Conservation (phyloP, 2,888 invertebrate genomes). For the Pristionchus arcanus region DNA sequence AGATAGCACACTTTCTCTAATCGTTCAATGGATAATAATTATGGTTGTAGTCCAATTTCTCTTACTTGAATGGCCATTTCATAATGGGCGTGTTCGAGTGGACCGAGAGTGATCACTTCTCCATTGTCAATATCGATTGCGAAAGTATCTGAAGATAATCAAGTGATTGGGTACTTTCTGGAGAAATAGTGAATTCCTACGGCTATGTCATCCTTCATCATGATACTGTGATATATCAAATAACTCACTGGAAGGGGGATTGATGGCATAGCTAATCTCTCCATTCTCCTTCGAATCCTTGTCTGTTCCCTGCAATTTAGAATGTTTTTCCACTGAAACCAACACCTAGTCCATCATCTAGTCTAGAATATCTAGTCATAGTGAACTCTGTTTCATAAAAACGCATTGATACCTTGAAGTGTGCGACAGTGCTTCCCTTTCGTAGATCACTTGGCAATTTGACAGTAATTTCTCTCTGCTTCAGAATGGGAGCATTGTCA, state of each 20-base stretch:
- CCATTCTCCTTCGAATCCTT: conserved; percentile 69
- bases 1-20: neutral
- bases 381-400: neutral
- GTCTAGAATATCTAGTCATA: neutral
- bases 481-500: conserved; percentile 73
- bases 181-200: too few species aligned
- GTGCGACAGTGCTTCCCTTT: conserved; percentile 64
- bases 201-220: too few species aligned
- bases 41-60: neutral
- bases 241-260: conserved; percentile 60
- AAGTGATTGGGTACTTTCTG: too few species aligned
- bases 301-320: conserved; percentile 65
- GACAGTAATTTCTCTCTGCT: conserved; percentile 61
- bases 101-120: conserved; percentile 55
- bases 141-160: conserved; percentile 38
- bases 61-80: conserved; percentile 53
- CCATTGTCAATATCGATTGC: conserved; percentile 55
- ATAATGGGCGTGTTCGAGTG: conserved; percentile 35
- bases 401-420: neutral
- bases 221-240: neutral
- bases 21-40: neutral
- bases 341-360: neutral
- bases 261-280: conserved; percentile 66
- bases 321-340: neutral
- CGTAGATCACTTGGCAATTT: conserved; percentile 72